Evolutionary conservation across 2,888 invertebrate genomes (phyloP).

Genomic region (Tachina lurida): DNA sequence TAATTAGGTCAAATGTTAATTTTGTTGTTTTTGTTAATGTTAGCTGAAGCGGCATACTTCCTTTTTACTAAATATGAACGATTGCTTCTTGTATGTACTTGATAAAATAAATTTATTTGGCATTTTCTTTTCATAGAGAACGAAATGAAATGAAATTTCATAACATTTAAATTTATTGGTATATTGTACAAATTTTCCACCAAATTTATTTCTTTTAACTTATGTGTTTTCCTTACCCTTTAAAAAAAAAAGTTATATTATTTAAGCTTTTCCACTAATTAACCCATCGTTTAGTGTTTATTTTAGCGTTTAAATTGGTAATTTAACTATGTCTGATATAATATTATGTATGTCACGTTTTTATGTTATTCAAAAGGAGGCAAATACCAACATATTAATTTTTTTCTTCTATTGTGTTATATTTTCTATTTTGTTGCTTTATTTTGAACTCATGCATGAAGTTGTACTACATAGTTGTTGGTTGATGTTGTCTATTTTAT

Average conservation of each 20-base stretch:
- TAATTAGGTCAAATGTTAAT: slow-evolving; percentile 49
- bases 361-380: slow-evolving; percentile 25
- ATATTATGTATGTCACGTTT: slow-evolving; percentile 49
- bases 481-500: slow-evolving; percentile 37
- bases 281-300: slow-evolving; percentile 26
- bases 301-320: slow-evolving; percentile 45
- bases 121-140: too few relatives aligned
- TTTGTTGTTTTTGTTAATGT: too few relatives aligned
- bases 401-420: slow-evolving; percentile 30
- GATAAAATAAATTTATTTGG: too few relatives aligned
- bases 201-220: slow-evolving; percentile 54
- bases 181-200: slow-evolving; percentile 41
- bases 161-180: too few relatives aligned
- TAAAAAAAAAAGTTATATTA: neutral
- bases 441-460: slow-evolving; percentile 67
- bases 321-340: slow-evolving; percentile 40
- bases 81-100: too few relatives aligned
- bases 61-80: too few relatives aligned
- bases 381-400: slow-evolving; percentile 29
- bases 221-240: neutral
- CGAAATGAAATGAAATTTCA: neutral
- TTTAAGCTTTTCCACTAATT: slow-evolving; percentile 18
- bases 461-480: slow-evolving; percentile 37
- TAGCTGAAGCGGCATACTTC: too few relatives aligned
- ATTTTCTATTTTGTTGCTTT: slow-evolving; percentile 33